These are phyloP conservation scores for Ptiloglossa arizonensis DNA, from an alignment of 1,140 invertebrate species.

Conservation along the genomic window DNA sequence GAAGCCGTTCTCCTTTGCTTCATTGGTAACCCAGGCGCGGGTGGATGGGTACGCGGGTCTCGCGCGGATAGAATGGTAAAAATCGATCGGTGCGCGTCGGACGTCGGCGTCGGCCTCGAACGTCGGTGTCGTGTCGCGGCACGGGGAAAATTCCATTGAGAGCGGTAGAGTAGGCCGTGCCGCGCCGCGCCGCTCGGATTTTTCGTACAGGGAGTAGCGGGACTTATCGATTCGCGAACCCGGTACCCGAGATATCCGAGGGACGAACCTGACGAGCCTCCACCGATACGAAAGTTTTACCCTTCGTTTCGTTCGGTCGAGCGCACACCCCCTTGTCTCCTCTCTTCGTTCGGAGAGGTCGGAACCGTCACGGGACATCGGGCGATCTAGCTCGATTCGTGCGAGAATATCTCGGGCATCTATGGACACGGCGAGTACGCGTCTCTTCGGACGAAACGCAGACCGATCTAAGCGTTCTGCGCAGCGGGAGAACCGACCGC, in stretches of 20 bases:
- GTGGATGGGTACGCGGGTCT: neutral
- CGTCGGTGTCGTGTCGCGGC: constrained; percentile 16
- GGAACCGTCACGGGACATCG: neutral
- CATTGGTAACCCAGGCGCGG: neutral
- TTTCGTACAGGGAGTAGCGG: constrained; percentile 4
- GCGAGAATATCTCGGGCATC: too few species aligned
- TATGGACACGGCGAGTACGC: too few species aligned
- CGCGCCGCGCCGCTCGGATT: too few species aligned
- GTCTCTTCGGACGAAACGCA: too few species aligned
- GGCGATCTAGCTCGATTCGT: too few species aligned
- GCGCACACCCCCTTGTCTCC: neutral
- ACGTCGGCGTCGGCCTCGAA: constrained; percentile 41
- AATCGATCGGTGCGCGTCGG: constrained; percentile 62
- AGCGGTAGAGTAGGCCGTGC: constrained; percentile 18
- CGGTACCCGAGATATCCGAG: neutral
- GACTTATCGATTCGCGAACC: neutral
- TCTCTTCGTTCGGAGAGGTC: neutral
- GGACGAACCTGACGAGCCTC: too few species aligned
- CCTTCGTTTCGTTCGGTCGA: too few species aligned
- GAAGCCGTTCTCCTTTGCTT: too few species aligned
- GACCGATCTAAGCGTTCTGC: too few species aligned
- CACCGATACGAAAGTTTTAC: too few species aligned
- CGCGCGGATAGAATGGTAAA: constrained; percentile 54
- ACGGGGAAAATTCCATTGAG: constrained; percentile 62
- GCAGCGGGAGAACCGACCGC: neutral